Percentiles rank a stretch among this genome's conserved stretches.
These are phyloP conservation scores for Vanessa tameamea DNA, from an alignment of 1,140 invertebrate species.

Conservation along the genomic window DNA sequence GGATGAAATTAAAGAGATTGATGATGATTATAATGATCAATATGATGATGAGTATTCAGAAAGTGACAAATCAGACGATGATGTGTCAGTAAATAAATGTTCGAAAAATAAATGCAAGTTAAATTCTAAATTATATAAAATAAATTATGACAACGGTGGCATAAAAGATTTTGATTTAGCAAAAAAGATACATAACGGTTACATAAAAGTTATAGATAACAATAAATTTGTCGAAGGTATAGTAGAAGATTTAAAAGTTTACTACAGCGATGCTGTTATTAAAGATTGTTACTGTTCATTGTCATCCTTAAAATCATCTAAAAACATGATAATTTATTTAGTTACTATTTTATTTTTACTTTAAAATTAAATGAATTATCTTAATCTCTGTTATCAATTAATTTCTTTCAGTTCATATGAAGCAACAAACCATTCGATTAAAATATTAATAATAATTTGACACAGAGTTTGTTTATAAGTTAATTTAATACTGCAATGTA, in stretches of 20 bases:
- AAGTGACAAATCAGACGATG: not conserved
- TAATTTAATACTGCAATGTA: too few relatives aligned
- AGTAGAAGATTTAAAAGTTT: constrained; percentile 46
- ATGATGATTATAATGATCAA: constrained; percentile 23
- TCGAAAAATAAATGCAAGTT: constrained; percentile 26
- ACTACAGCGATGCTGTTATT: constrained; percentile 48
- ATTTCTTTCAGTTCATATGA: too few relatives aligned
- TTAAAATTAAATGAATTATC: not conserved
- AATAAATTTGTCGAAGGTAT: constrained; percentile 42
- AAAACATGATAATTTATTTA: not conserved
- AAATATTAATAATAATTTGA: too few relatives aligned
- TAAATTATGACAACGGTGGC: constrained; percentile 8
- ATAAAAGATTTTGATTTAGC: constrained; percentile 7
- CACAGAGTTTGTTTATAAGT: too few relatives aligned
- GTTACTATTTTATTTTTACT: not conserved
- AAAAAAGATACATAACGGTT: constrained; percentile 26
- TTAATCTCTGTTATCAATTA: not conserved
- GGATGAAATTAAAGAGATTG: constrained; percentile 20
- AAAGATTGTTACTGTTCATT: constrained; percentile 49
- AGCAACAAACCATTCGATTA: too few relatives aligned
- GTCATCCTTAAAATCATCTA: not conserved
- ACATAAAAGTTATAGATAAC: constrained; percentile 34
- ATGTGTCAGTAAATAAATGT: constrained; percentile 18
- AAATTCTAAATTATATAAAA: constrained; percentile 13
- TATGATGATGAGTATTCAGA: constrained; percentile 6